A percentile compares a stretch with the other conserved stretches of the same genome.
Conservation (phyloP, 2,888 invertebrate species). For the Therioaphis trifolii region DNA sequence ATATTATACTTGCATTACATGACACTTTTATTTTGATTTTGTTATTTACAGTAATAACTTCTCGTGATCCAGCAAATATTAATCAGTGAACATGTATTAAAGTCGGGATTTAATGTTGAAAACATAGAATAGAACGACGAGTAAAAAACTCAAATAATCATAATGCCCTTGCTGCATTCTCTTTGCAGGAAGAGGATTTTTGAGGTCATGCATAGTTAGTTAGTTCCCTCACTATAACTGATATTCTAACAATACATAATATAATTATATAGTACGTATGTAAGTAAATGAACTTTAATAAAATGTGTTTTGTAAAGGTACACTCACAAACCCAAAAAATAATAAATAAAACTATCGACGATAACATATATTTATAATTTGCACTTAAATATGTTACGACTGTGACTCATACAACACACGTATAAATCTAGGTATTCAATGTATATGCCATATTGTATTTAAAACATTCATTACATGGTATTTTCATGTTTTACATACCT, state of each 20-base stretch:
- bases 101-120: not conserved
- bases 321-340: not conserved
- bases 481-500: slow-evolving; percentile 20
- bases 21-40: not conserved
- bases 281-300: not conserved
- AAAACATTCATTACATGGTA: not conserved
- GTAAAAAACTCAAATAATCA: slow-evolving; percentile 27
- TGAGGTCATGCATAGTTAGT: slow-evolving; percentile 36
- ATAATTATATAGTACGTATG: not conserved
- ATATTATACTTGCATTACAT: not conserved
- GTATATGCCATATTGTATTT: not conserved
- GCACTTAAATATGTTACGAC: not conserved
- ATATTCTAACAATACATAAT: slow-evolving; percentile 18
- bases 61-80: too few species aligned
- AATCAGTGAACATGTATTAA: not conserved
- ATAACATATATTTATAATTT: not conserved
- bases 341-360: not conserved
- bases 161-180: slow-evolving; percentile 38
- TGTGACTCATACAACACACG: slow-evolving; percentile 2
- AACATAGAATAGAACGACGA: not conserved
- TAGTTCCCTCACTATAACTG: not conserved
- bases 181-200: slow-evolving; percentile 46
- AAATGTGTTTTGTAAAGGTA: not conserved
- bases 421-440: too few species aligned
- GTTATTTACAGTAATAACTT: not conserved